Evolutionary conservation across 2,113 vertebrate genomes (phyloP), one percentile per base, ranked within the genome.

Genomic region (Xenopus tropicalis): DNA sequence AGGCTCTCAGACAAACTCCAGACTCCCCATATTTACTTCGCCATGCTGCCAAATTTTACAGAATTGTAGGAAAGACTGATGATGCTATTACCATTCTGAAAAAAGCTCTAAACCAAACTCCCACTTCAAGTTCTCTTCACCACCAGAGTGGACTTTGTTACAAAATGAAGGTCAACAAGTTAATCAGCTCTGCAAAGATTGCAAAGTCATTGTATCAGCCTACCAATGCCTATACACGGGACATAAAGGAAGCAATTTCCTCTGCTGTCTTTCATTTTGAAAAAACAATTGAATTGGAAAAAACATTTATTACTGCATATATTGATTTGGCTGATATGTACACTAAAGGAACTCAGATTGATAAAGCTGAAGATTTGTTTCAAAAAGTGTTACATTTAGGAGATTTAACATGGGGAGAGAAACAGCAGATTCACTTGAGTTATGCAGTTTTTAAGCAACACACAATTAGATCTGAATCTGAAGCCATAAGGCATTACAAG

Each of bases 11-110:
- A 63, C 82, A 85, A 37, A 81, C 82, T 21, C 83, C 91, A 2
- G 63, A 82, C 16, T 13, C 83, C 22, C 85, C 90, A 9, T 59
- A 88, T 42, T 75, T 90, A 17, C 83, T 87, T 37, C 79, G 86
- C 12, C 86, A 93, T n/a, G 88, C 86, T 37, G 89, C 84, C 43
- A 92, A 79, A 46, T 93, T 92, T 84, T 92, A 93, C 66, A 88
- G 90, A 76, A 88, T 54, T 62, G 85, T 82, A 78, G 63, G 79
- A 37, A 9, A 80, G 1, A 11, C 76, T 22, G 52, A 85, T 19
- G 85, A 79, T 79, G 85, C 91, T 46, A 2, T 88, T 6, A 1
- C 77, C 1, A 65, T 88, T 77, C 81, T 94, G 69, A 46, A 78
- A 21, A 84, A 79, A 74, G 87, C 87, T 58, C 68, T 93, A 21